Percentiles rank a stretch among this genome's conserved stretches.
Conservation (phyloP, 2,797 vertebrate genomes). For the Helostoma temminkii region DNA sequence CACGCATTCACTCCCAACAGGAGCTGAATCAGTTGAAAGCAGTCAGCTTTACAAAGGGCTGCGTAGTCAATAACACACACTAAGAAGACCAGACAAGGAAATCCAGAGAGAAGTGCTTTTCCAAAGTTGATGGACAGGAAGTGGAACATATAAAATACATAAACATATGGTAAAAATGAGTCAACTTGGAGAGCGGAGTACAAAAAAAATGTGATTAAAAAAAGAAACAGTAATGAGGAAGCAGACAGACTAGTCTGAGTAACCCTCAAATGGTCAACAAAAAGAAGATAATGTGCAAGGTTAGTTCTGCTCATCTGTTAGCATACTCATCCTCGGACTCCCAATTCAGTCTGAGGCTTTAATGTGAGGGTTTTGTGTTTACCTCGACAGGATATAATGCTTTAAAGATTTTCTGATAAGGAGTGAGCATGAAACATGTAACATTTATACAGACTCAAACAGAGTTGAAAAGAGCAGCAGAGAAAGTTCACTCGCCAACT, state of each 20-base stretch:
- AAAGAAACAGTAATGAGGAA: conserved; percentile 20
- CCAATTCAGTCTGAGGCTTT: conserved; percentile 51
- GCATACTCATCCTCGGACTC: conserved; percentile 54
- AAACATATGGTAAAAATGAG: conserved; percentile 7
- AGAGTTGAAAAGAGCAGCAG: not conserved
- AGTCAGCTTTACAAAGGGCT: conserved; percentile 3
- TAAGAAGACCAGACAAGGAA: conserved; percentile 10
- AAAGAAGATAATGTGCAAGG: conserved; percentile 47
- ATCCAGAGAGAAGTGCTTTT: conserved; percentile 2
- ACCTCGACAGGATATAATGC: conserved; percentile 64
- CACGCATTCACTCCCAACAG: conserved; percentile 45
- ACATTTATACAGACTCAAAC: conserved; percentile 1
- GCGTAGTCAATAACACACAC: conserved; percentile 43
- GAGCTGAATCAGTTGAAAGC: conserved; percentile 42
- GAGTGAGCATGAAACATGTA: conserved; percentile 21
- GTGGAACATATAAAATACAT: not conserved
- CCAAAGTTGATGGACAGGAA: conserved; percentile 10
- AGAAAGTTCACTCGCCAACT: conserved; percentile 5
- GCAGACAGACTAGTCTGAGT: conserved; percentile 10
- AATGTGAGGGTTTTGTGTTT: conserved; percentile 48
- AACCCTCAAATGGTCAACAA: conserved; percentile 16
- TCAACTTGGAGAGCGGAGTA: not conserved
- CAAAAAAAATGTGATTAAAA: conserved; percentile 5
- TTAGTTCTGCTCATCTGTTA: conserved; percentile 48
- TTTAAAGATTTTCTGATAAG: conserved; percentile 64